Base-by-base conservation (phyloP, 2,797 vertebrate genomes). In the Notolabrus celidotus region DNA sequence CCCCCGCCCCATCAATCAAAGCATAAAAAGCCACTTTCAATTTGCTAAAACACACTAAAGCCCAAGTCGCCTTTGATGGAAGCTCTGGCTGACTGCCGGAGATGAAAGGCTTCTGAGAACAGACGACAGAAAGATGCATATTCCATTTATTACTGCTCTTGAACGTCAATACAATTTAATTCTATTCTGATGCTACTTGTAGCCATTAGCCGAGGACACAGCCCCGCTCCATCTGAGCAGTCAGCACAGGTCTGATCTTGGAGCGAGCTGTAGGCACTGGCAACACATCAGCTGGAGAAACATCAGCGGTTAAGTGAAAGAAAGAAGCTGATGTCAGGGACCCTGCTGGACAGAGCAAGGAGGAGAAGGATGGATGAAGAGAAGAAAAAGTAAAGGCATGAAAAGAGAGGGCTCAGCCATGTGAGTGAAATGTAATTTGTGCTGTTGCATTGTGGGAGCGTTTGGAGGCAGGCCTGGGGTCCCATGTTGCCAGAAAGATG, bases 381-480 rank as follows among this genome's bases (percentile, higher is more conserved):
- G 55, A 56, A 56, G 19, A 0, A 41, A 23, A 71, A 59, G 55
- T 27, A 22, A 64, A 63, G 58, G 52, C 19, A 49, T 34, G 60
- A 71, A 63, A 39, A 55, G 41, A 62, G 27, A 42, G 46, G 41
- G 55, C 46, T 67, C 56, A 69, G 71, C 70, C 74, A 59, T 79
- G 74, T 78, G 80, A 70, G 85, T 10, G 62, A 84, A 71, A 88
- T 83, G 66, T 54, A 79, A 93, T 90, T 85, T 90, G 82, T 69
- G 56, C 49, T 79, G 80, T 62, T 84, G 85, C 79, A 86, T 77
- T 85, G 68, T 86, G 79, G 77, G 70, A 79, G 60, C 55, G 45
- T n/a, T 53, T 75, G 79, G 83, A 91, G 83, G 72, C 69, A 61
- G 49, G 82, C 83, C 80, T 77, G 41, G 22, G 74, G 84, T 72